phyloP scores from a whole-genome alignment of 2,888 invertebrate species.

The Lysandra bellargus region DNA sequence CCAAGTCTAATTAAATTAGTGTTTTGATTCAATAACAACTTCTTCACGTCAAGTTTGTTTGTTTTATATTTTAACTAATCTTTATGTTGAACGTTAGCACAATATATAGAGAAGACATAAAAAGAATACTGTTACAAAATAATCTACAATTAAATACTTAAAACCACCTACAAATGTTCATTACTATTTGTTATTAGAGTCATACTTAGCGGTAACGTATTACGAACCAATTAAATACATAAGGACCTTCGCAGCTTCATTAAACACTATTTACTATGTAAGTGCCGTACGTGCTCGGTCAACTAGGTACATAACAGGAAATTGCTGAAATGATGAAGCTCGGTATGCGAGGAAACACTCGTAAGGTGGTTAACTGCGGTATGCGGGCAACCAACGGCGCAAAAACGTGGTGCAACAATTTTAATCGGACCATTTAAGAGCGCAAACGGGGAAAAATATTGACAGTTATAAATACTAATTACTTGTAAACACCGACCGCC shows the following conservation, averaged over 20 bases:
- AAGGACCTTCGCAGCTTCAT: not conserved
- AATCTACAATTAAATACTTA: too few relatives aligned
- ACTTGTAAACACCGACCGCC: not conserved
- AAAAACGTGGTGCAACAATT: constrained; percentile 45
- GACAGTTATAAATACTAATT: constrained; percentile 21
- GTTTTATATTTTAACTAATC: too few relatives aligned
- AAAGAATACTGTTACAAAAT: too few relatives aligned
- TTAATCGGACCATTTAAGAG: constrained; percentile 50
- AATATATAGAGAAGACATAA: too few relatives aligned
- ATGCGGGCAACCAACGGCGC: constrained; percentile 43
- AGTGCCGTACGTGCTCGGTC: not conserved
- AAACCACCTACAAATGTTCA: too few relatives aligned
- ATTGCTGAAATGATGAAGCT: constrained; percentile 42
- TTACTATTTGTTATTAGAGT: too few relatives aligned
- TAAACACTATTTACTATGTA: not conserved
- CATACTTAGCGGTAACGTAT: not conserved
- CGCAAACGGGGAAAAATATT: constrained; percentile 30
- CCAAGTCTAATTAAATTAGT: constrained; percentile 32
- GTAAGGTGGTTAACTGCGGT: constrained; percentile 42
- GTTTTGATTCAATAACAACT: not conserved
- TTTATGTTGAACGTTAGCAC: too few relatives aligned
- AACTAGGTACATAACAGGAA: constrained; percentile 36
- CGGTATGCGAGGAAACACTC: constrained; percentile 43
- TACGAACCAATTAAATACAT: not conserved
- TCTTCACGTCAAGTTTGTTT: not conserved